Evolutionary conservation across 2,113 vertebrate species (phyloP).

Genomic region (Xyliphius kryptos): DNA sequence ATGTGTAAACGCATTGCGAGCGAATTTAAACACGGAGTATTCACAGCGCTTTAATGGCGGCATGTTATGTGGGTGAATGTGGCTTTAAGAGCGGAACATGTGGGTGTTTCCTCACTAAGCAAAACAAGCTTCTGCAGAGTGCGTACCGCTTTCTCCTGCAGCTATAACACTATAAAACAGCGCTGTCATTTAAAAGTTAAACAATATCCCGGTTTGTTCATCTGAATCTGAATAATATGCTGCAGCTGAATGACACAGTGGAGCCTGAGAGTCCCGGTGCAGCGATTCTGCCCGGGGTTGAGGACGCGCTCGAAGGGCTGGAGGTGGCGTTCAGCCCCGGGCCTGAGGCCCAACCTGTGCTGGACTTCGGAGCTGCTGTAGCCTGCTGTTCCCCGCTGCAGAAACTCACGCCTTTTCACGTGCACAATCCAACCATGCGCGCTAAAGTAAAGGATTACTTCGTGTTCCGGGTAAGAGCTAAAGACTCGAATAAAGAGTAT

Average conservation of each 20-base stretch:
- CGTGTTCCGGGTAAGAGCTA: conserved; percentile 87
- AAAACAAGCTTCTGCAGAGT: conserved; percentile 14
- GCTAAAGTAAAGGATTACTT: conserved; percentile 90
- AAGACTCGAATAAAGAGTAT: too few relatives aligned
- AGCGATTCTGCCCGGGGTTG: conserved; percentile 61
- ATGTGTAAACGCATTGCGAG: too few relatives aligned
- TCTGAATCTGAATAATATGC: too few relatives aligned
- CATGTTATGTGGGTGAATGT: too few relatives aligned
- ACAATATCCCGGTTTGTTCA: too few relatives aligned
- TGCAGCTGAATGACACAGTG: conserved; percentile 79
- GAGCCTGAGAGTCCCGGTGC: conserved; percentile 74
- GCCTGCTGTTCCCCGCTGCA: conserved; percentile 72
- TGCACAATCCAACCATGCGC: conserved; percentile 80
- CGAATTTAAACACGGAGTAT: too few relatives aligned
- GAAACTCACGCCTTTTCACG: conserved; percentile 76
- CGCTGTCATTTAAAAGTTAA: too few relatives aligned
- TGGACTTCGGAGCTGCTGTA: conserved; percentile 55
- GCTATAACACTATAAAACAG: not conserved
- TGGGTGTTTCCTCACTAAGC: conserved; percentile 22
- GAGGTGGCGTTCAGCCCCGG: conserved; percentile 66
- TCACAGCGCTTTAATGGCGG: too few relatives aligned
- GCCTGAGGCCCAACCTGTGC: conserved; percentile 50
- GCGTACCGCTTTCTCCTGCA: not conserved
- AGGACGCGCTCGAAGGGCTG: conserved; percentile 64
- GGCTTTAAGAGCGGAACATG: conserved; percentile 12